A percentile compares a stretch with the other conserved stretches of the same genome.
phyloP scores from a whole-genome alignment of 2,888 invertebrate species.

The Corbicula japonica region DNA sequence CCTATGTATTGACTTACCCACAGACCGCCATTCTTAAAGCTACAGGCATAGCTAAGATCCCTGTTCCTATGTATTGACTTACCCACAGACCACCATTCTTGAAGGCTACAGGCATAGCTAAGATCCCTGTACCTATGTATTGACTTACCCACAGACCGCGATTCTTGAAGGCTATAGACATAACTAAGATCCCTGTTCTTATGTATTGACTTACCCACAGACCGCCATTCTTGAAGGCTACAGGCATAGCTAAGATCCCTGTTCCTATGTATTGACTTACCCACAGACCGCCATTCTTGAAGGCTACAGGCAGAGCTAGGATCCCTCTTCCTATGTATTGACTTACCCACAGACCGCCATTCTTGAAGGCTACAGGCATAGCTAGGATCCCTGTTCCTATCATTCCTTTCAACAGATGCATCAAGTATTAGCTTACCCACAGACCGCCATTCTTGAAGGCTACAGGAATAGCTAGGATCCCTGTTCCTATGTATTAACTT shows the following conservation, averaged over 20 bases:
- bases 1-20: no score
- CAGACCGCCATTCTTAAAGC: no score
- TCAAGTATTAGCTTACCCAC: slow-evolving; percentile 91
- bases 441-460: slow-evolving; percentile 97
- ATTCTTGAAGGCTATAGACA: no score
- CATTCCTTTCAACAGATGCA: slow-evolving; percentile 95
- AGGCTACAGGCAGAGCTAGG: slow-evolving; percentile 98
- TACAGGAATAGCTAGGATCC: slow-evolving; percentile 98
- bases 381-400: slow-evolving; percentile 98
- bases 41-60: no score
- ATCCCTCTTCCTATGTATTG: slow-evolving; percentile 98
- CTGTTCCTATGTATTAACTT: slow-evolving; percentile 95
- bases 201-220: slow-evolving; percentile 93
- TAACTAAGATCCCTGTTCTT: no score
- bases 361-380: slow-evolving; percentile 98
- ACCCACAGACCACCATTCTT: slow-evolving; percentile 95
- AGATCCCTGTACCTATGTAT: slow-evolving; percentile 97
- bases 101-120: slow-evolving; percentile 99
- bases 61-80: no score
- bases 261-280: slow-evolving; percentile 97
- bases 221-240: slow-evolving; percentile 97
- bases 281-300: slow-evolving; percentile 95
- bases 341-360: slow-evolving; percentile 94
- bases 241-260: slow-evolving; percentile 98
- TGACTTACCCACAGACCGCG: no score